These are phyloP conservation scores for Caenorhabditis remanei DNA, from an alignment of 1,140 invertebrate genomes.

Conservation along the genomic window DNA sequence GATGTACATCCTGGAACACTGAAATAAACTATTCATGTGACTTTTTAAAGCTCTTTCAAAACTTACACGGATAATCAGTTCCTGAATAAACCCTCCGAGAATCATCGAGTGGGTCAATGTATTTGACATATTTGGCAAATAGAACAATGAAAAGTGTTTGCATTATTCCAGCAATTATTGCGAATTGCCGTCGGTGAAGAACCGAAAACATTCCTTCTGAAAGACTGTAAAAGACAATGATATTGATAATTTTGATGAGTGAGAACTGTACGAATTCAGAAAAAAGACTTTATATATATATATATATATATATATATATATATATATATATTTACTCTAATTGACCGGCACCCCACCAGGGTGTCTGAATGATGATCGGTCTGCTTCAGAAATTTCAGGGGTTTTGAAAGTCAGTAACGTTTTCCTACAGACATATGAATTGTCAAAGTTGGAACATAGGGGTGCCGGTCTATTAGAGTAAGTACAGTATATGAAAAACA, in stretches of 20 bases:
- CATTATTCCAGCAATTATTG: constrained; percentile 53
- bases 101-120: constrained; percentile 61
- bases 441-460: no score
- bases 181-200: constrained; percentile 62
- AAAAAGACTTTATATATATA: no score
- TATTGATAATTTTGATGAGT: not conserved
- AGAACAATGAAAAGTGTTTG: constrained; percentile 56
- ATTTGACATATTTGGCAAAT: constrained; percentile 56
- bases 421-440: no score
- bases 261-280: not conserved
- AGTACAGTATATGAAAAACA: no score
- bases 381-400: no score
- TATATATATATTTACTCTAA: not conserved
- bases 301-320: no score
- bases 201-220: constrained; percentile 35
- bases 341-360: no score
- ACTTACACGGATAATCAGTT: constrained; percentile 65
- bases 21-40: constrained; percentile 67
- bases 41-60: not conserved
- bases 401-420: no score
- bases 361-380: no score
- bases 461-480: no score
- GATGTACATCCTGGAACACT: constrained; percentile 95
- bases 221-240: not conserved
- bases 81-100: constrained; percentile 58